These are phyloP conservation scores for Rhaphigaster nebulosa DNA, from an alignment of 2,888 invertebrate species.

Conservation along the genomic window DNA sequence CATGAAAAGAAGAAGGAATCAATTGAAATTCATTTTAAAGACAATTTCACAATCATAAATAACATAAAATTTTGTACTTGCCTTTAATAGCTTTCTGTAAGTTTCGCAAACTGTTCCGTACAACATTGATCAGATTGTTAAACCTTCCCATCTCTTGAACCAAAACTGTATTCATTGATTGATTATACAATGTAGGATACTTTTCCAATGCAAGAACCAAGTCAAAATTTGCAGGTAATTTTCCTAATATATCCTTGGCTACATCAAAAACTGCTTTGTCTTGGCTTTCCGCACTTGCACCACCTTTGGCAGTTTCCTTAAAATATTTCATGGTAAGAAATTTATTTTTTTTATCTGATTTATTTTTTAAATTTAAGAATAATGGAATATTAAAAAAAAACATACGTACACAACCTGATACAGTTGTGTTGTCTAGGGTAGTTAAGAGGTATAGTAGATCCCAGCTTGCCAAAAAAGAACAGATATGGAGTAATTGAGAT, in stretches of 20 bases:
- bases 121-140: slow-evolving; percentile 76
- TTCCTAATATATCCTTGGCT: slow-evolving; percentile 77
- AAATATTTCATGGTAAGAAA: slow-evolving; percentile 47
- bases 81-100: slow-evolving; percentile 81
- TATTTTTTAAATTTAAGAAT: not conserved
- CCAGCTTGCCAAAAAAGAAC: too few relatives aligned
- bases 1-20: too few relatives aligned
- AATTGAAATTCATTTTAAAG: not conserved
- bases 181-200: slow-evolving; percentile 88
- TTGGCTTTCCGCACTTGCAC: slow-evolving; percentile 77
- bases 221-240: slow-evolving; percentile 72
- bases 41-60: not conserved
- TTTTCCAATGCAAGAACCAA: slow-evolving; percentile 73
- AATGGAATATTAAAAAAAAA: not conserved
- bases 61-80: not conserved
- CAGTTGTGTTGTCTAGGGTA: not conserved
- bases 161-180: slow-evolving; percentile 90
- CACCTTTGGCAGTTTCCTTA: slow-evolving; percentile 76
- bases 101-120: slow-evolving; percentile 72
- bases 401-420: not conserved
- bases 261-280: slow-evolving; percentile 86
- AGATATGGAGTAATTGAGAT: too few relatives aligned
- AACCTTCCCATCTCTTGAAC: slow-evolving; percentile 88
- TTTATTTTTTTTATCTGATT: not conserved
- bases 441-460: not conserved